A percentile compares a stretch with the other conserved stretches of the same genome.
Conservation (phyloP, 2,888 invertebrate species). For the Chymomyza procnemis region DNA sequence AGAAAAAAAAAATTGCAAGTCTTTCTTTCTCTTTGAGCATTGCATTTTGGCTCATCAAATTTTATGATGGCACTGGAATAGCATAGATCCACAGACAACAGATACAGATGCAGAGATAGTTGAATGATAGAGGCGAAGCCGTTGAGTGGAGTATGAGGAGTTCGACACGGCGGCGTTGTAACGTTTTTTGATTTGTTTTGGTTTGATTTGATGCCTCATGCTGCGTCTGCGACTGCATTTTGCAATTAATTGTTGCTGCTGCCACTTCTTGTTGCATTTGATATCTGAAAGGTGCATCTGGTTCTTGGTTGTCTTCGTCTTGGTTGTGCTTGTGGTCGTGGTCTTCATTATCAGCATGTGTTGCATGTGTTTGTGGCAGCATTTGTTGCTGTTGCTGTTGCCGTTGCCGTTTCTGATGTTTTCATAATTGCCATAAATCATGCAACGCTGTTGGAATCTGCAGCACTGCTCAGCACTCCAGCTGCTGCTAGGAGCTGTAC, state of each 20-base stretch:
- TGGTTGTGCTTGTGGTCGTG: background rate
- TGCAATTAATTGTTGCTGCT: conserved; percentile 62
- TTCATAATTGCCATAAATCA: conserved; percentile 73
- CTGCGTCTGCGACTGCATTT: conserved; percentile 24
- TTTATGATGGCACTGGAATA: background rate
- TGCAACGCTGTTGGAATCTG: conserved; percentile 48
- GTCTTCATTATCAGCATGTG: background rate
- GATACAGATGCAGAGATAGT: background rate
- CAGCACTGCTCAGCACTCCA: background rate
- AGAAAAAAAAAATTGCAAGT: background rate
- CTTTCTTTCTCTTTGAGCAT: background rate
- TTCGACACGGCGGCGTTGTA: background rate
- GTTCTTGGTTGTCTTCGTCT: background rate
- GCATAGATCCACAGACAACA: background rate
- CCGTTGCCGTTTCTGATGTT: conserved; percentile 21
- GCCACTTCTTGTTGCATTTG: background rate
- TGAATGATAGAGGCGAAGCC: no score
- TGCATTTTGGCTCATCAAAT: background rate
- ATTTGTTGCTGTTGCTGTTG: conserved; percentile 18
- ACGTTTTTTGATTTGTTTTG: background rate
- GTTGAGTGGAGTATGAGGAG: background rate
- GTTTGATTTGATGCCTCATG: background rate
- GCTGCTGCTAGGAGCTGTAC: conserved; percentile 10
- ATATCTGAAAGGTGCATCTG: background rate
- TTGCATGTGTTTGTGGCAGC: conserved; percentile 4